Evolutionary conservation across 2,113 vertebrate genomes (phyloP).

Genomic region (Cranoglanis bouderius): DNA sequence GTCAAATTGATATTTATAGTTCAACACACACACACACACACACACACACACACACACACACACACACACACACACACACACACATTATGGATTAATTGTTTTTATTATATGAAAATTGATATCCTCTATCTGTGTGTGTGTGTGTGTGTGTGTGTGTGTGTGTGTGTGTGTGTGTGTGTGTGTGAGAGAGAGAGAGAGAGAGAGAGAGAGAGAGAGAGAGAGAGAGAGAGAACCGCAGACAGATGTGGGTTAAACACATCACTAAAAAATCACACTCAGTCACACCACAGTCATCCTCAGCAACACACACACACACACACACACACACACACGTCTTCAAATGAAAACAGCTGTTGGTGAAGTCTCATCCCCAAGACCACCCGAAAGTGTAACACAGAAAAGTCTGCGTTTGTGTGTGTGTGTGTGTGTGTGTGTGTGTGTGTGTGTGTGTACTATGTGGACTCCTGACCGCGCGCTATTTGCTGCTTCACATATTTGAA

Average conservation of each 20-base stretch:
- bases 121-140: background rate
- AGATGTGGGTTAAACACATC: slow-evolving; percentile 10
- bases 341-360: slow-evolving; percentile 41
- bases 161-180: background rate
- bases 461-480: slow-evolving; percentile 13
- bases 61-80: background rate
- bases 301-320: slow-evolving; percentile 16
- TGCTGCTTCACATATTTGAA: slow-evolving; percentile 30
- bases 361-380: slow-evolving; percentile 27
- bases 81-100: background rate
- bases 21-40: background rate
- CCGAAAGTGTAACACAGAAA: background rate
- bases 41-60: background rate
- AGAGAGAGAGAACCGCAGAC: background rate
- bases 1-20: slow-evolving; percentile 7
- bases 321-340: background rate
- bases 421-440: slow-evolving; percentile 19
- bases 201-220: background rate
- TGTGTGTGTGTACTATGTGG: background rate
- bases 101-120: background rate
- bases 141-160: slow-evolving; percentile 11
- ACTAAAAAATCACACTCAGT: slow-evolving; percentile 18
- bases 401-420: slow-evolving; percentile 14
- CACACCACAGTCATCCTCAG: slow-evolving; percentile 5
- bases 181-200: background rate